Conservation (phyloP, 1,140 invertebrate genomes). For the Lepidostoma basale region DNA sequence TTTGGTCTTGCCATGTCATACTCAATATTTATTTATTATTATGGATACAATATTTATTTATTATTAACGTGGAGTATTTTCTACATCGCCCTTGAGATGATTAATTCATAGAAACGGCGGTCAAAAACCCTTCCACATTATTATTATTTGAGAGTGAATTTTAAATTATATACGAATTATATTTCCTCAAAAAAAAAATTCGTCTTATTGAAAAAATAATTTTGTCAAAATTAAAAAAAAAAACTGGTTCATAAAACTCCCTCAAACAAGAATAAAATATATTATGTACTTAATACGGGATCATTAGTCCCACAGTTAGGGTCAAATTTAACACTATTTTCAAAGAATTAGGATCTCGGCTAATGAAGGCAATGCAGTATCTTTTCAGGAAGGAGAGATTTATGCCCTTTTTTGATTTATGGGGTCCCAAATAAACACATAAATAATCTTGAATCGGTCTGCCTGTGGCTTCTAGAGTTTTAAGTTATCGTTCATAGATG, state of each 20-base stretch:
- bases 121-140: too few species aligned
- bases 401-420: slow-evolving; percentile 40
- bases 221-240: background rate
- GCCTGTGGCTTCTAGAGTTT: slow-evolving; percentile 2
- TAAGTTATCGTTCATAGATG: background rate
- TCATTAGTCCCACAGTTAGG: background rate
- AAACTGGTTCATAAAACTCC: too few species aligned
- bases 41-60: too few species aligned
- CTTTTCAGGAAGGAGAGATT: slow-evolving; percentile 34
- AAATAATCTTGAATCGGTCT: slow-evolving; percentile 35
- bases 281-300: background rate
- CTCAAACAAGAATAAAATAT: background rate
- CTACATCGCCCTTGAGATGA: too few species aligned
- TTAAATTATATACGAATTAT: background rate
- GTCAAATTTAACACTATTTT: background rate
- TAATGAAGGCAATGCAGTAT: slow-evolving; percentile 38
- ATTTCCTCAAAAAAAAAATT: background rate
- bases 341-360: slow-evolving; percentile 17
- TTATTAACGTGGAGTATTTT: too few species aligned
- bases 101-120: too few species aligned
- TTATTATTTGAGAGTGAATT: background rate
- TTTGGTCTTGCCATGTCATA: too few species aligned
- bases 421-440: slow-evolving; percentile 44
- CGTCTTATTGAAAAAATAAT: background rate
- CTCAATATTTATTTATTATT: too few species aligned